phyloP scores from a whole-genome alignment of 2,888 invertebrate species.

The Pediacus dermestoides region DNA sequence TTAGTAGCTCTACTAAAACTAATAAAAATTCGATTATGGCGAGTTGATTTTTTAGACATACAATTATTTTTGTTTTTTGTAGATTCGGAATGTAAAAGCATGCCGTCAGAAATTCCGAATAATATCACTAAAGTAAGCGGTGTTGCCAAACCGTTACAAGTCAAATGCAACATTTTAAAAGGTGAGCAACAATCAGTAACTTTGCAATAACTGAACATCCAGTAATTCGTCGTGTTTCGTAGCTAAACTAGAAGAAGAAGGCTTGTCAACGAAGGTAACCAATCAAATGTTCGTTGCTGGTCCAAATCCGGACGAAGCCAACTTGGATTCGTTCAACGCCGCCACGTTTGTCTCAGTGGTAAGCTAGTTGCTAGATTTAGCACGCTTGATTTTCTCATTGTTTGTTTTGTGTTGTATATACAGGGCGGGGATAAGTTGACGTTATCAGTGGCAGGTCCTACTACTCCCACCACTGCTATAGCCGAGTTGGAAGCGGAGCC shows the following conservation, averaged over 20 bases:
- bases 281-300: conserved; percentile 58
- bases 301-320: conserved; percentile 46
- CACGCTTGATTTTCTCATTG: conserved; percentile 1
- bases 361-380: conserved; percentile 44
- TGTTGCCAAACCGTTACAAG: conserved; percentile 66
- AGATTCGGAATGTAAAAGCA: conserved; percentile 35
- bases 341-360: conserved; percentile 77
- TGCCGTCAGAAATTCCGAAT: conserved; percentile 46
- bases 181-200: conserved; percentile 52
- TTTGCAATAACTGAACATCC: conserved; percentile 4
- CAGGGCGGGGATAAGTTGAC: conserved; percentile 71
- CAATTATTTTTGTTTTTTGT: conserved; percentile 4
- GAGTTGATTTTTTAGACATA: no score
- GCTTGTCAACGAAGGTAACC: conserved; percentile 51
- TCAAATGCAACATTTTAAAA: conserved; percentile 94
- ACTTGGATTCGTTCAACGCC: conserved; percentile 53
- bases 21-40: no score
- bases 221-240: conserved; percentile 4
- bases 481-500: conserved; percentile 44
- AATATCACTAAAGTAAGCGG: conserved; percentile 43
- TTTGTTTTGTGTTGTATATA: conserved; percentile 16
- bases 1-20: no score
- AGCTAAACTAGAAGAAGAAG: conserved; percentile 68
- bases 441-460: conserved; percentile 58
- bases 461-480: conserved; percentile 33